Evolutionary conservation across 2,888 invertebrate species (phyloP).

Genomic region (Amorpha juglandis): DNA sequence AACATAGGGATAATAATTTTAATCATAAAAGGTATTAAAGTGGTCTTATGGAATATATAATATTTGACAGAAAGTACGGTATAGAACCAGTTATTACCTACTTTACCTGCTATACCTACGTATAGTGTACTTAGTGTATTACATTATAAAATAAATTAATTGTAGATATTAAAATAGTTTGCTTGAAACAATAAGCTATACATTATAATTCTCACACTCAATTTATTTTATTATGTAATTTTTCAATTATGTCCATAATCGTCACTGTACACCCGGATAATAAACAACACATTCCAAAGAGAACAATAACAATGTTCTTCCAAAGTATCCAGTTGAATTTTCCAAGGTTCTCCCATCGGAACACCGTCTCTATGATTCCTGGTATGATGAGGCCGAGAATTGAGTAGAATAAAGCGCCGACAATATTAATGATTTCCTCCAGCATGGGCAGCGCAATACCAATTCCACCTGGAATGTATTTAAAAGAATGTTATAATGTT

Average conservation of each 20-base stretch:
- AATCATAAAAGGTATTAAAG: too few species aligned
- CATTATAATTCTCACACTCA: background rate
- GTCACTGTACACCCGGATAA: slow-evolving; percentile 84
- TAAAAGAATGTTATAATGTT: background rate
- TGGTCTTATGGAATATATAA: too few species aligned
- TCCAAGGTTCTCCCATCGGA: slow-evolving; percentile 88
- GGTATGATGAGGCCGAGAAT: slow-evolving; percentile 90
- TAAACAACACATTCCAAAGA: slow-evolving; percentile 86
- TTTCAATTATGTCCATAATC: slow-evolving; percentile 63
- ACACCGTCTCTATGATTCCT: slow-evolving; percentile 89
- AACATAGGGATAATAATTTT: too few species aligned
- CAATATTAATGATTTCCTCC: slow-evolving; percentile 77
- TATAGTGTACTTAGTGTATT: too few species aligned
- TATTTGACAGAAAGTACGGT: too few species aligned
- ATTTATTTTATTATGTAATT: slow-evolving; percentile 21
- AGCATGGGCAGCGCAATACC: slow-evolving; percentile 87
- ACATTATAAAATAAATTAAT: too few species aligned
- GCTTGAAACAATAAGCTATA: background rate
- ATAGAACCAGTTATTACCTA: too few species aligned
- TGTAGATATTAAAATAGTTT: too few species aligned
- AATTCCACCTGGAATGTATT: slow-evolving; percentile 74
- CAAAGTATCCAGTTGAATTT: slow-evolving; percentile 86
- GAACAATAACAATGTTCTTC: slow-evolving; percentile 86
- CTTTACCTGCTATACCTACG: too few species aligned
- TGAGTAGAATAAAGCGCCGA: slow-evolving; percentile 86